Base-by-base conservation (phyloP, 2,797 vertebrate species). In the Dipus sagitta region DNA sequence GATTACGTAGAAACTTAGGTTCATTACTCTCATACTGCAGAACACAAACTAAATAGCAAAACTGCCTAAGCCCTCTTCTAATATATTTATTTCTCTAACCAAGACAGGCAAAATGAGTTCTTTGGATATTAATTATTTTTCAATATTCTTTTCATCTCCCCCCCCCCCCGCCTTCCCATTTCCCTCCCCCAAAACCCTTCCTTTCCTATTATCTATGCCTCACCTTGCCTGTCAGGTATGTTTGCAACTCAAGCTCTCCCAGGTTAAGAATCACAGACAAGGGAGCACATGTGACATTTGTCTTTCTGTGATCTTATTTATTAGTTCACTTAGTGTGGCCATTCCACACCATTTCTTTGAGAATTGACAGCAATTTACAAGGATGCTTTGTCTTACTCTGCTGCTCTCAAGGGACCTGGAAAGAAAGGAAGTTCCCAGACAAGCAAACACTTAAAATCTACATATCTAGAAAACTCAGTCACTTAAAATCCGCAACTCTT, bases 91-190 rank as follows among this genome's bases (percentile, higher is more conserved):
- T 87, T 89, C 24, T 60, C 83, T 86, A 84, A 68, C 8, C 24
- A 86, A 78, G 58, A 75, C 1, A 84, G 9, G 58, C 0, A 91
- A 18, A 89, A 67, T 3, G 68, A 89, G 21, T 17, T 24, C 20
- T 89, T 79, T 84, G 76, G 9, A 79, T 84, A 92, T 76, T 93
- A 86, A 79, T 64, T 34, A 58, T 11, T 42, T 74, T 95, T 74
- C 32, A 82, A 42, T 14, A 38, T 38, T 38, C 38, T 38, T 38
- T 38, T 4, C 6, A 26, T 95, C 15, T 92, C 62, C 78, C 42
- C 20, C 76, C 60, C 6, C 42, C 42, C 11, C 11, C 47, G 1
- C 47, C 8, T 47, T 10, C 47, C 47, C 47, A 47, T 47, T 8
- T 11, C 38, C 38, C 47, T 47, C 47, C 47, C 47, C 47, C 6